Base-by-base conservation (phyloP, 2,113 vertebrate genomes). In the Cyprinodon variegatus region DNA sequence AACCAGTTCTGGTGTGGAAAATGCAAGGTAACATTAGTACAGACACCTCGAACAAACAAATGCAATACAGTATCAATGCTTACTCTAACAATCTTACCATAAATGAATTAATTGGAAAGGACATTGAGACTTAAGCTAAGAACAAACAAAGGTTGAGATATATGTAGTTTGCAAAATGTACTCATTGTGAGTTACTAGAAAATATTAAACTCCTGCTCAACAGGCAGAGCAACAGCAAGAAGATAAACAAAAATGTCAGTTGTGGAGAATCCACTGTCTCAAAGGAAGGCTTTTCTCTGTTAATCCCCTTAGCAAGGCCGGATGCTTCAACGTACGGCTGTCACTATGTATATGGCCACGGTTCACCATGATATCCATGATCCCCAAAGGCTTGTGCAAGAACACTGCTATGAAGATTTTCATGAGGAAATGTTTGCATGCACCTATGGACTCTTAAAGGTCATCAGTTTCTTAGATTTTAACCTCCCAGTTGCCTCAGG, bases 291-390 rank as follows among this genome's bases (percentile, higher is more conserved):
- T 85, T 90, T 89, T 84, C 71, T 74, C 81, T 36, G 13, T 45
- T 92, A 92, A 92, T 89, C 92, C 71, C 77, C 72, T 65, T 86
- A 86, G 83, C 83, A 76, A 68, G 37, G 65, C 46, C 11, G 61
- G 78, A 68, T 82, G 77, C 81, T 84, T 89, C 77, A 84, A 70
- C 38, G 45, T 76, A 71, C 39, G 39, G 61, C 68, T 57, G 64
- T 63, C 65, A 10, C n/a, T n/a, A 12, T 68, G 9, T n/a, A 12
- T 68, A 8, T 73, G 59, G 29, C 41, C 53, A 65, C 36, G 14
- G 40, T 60, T 46, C 40, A 50, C 10, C 9, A 8, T 65, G 70
- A 72, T 70, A 68, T 71, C 29, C 68, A 77, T 59, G 29, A 40
- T 61, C 53, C 66, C n/a, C 29, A 41, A 45, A 15, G 40, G 9